These are phyloP conservation scores for Epinephelus malabaricus DNA, from an alignment of 2,797 vertebrate genomes.

Conservation along the genomic window DNA sequence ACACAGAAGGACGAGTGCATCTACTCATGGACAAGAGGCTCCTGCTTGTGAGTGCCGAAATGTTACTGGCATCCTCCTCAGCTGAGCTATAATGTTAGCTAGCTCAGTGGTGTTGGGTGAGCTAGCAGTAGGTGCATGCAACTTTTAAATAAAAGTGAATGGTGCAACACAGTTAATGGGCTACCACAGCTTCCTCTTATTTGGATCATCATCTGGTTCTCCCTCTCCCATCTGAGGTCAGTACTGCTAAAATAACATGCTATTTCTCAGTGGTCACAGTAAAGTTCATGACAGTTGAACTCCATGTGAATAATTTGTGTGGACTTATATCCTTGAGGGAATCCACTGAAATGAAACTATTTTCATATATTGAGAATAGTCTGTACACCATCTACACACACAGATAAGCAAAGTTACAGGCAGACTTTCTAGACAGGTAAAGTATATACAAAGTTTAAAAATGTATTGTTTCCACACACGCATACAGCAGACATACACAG, in stretches of 20 bases:
- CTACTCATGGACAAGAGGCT: too few relatives aligned
- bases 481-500: constrained; percentile 1
- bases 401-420: not conserved
- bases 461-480: constrained; percentile 10
- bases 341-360: not conserved
- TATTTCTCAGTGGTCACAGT: not conserved
- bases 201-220: not conserved
- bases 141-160: too few relatives aligned
- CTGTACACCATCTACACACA: not conserved
- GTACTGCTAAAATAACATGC: not conserved
- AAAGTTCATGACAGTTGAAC: not conserved
- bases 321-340: not conserved
- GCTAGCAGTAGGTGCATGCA: too few relatives aligned
- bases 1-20: too few relatives aligned
- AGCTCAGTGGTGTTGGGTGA: too few relatives aligned
- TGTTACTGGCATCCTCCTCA: too few relatives aligned
- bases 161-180: too few relatives aligned
- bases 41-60: too few relatives aligned
- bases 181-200: not conserved
- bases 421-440: not conserved
- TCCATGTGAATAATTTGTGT: not conserved
- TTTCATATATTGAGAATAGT: constrained; percentile 15
- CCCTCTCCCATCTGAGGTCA: not conserved
- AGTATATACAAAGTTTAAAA: not conserved
- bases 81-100: too few relatives aligned